phyloP scores from a whole-genome alignment of 2,888 invertebrate species.

The Acanthosoma haemorrhoidale region DNA sequence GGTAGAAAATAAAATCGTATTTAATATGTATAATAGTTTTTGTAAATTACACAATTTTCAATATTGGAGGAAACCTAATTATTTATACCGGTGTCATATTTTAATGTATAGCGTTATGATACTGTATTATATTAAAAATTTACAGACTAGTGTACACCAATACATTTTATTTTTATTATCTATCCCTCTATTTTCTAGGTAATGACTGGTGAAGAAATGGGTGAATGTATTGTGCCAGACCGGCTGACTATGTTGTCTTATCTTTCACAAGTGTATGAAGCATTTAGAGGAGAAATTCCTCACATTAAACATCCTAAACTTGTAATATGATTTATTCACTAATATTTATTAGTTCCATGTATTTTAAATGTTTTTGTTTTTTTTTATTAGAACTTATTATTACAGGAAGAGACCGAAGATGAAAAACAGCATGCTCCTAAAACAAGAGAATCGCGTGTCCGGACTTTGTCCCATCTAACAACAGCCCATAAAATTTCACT shows the following conservation, averaged over 20 bases:
- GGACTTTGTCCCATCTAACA: constrained; percentile 39
- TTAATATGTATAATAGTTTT: no score
- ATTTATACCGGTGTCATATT: no score
- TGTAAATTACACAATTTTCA: no score
- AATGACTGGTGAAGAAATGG: constrained; percentile 73
- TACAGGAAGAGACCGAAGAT: constrained; percentile 37
- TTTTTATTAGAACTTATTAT: constrained; percentile 36
- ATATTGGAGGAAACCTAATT: no score
- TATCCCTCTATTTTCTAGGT: constrained; percentile 46
- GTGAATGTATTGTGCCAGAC: constrained; percentile 64
- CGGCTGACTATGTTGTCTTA: constrained; percentile 73
- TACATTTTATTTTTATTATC: no score
- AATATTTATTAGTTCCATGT: neutral
- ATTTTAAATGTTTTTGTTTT: neutral
- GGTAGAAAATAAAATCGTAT: no score
- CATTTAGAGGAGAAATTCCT: constrained; percentile 87
- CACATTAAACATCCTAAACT: constrained; percentile 69
- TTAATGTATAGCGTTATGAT: no score
- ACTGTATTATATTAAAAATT: no score
- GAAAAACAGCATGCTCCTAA: constrained; percentile 33
- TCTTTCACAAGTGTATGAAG: constrained; percentile 80
- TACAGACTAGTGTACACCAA: no score
- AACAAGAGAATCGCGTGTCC: constrained; percentile 32
- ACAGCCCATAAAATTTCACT: constrained; percentile 40
- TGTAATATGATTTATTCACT: constrained; percentile 46